Evolutionary conservation across 2,888 invertebrate genomes (phyloP), one percentile per base, ranked within the genome.

Genomic region (Zelleria hepariella): DNA sequence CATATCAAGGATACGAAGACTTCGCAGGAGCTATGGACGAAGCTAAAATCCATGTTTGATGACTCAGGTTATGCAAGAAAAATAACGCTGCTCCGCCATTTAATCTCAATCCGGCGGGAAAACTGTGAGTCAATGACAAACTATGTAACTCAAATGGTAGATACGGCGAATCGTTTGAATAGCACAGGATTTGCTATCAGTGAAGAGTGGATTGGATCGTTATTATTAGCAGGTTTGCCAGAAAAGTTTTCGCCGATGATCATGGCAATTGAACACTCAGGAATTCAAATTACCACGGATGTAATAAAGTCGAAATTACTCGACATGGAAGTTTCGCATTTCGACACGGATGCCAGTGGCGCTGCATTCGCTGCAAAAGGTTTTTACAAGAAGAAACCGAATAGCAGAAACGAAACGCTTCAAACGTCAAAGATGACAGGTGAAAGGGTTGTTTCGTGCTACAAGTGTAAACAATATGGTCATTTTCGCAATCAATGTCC

Each of bases 221-320:
- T 65, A 24, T 24, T 57, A 25, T 18, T 57, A 24, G 57, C 57
- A 2, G 48, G 57, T 48, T 57, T 57, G 2, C 57, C 48, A 18
- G 57, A 57, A n/a, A 6, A 10, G 24, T 57, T 48, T 51, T 48
- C 62, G 49, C 57, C 59, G 10, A 64, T 67, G 65, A 62, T 67
- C 10, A 66, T 66, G 65, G 64, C 59, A 1, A 62, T 62, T 8
- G 65, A 66, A 59, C 60, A 63, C 59, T 62, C 62, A 1, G 65
- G 65, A 20, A 65, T 66, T n/a, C 27, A n/a, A 20, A 66, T 64
- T 25, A 68, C 66, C 5, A 61, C 67, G n/a, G 69, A 72, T 65
- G 8, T 59, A 5, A 71, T 71, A 8, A 71, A 71, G 58, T 63
- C 67, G 7, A 71, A 71, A 61, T 59, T 71, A 59, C 58, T 68